These are phyloP conservation scores for Alviniconcha marisindica DNA, from an alignment of 1,140 invertebrate genomes.

Conservation along the genomic window DNA sequence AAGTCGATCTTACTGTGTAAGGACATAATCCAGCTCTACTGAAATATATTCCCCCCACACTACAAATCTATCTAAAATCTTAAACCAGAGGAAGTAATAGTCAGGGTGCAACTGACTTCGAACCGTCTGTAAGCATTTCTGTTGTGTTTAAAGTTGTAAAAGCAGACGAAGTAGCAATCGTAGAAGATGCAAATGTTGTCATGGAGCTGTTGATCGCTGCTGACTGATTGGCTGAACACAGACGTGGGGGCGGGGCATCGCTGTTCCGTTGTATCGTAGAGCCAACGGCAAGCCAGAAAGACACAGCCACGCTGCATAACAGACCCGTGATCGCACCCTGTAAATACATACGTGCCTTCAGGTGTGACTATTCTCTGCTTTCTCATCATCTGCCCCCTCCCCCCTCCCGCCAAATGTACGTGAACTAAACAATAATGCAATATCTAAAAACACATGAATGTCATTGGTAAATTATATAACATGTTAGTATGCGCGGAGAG, in stretches of 20 bases:
- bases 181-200: slow-evolving; percentile 20
- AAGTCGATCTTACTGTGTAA: no score
- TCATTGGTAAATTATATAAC: no score
- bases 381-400: not conserved
- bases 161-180: slow-evolving; percentile 29
- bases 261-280: slow-evolving; percentile 70
- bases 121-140: not conserved
- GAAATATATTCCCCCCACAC: no score
- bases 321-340: slow-evolving; percentile 87
- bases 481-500: no score
- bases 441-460: no score
- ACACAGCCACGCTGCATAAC: slow-evolving; percentile 81
- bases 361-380: no score
- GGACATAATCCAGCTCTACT: no score
- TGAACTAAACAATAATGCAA: no score
- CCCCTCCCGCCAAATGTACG: not conserved
- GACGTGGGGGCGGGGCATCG: slow-evolving; percentile 38
- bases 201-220: not conserved
- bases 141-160: slow-evolving; percentile 12
- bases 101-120: no score
- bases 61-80: no score
- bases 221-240: slow-evolving; percentile 1
- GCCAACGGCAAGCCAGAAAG: slow-evolving; percentile 90
- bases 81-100: no score
- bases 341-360: no score